phyloP scores from a whole-genome alignment of 1,140 invertebrate species.

The Oppia nitens region DNA sequence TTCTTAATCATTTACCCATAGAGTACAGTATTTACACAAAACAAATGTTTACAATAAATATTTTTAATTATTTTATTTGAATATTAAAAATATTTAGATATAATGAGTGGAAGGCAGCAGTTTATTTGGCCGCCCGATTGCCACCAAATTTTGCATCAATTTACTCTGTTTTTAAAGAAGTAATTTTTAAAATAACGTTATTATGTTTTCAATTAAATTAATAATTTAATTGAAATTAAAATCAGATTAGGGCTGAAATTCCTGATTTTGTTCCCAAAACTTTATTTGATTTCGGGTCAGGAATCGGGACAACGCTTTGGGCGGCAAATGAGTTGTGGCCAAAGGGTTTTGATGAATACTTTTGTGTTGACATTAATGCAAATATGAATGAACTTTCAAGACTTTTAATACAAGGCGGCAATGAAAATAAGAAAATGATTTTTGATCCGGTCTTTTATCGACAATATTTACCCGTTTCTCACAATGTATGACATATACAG shows the following conservation, averaged over 20 bases:
- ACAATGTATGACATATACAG: slow-evolving; percentile 31
- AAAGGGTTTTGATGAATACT: slow-evolving; percentile 53
- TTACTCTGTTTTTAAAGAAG: slow-evolving; percentile 51
- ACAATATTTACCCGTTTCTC: slow-evolving; percentile 57
- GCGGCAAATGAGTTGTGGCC: slow-evolving; percentile 52
- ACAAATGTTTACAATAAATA: too few species aligned
- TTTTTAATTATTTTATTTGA: not conserved
- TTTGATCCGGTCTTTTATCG: slow-evolving; percentile 47
- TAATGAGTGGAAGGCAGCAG: slow-evolving; percentile 38
- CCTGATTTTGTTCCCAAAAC: slow-evolving; percentile 50
- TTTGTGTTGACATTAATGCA: slow-evolving; percentile 55
- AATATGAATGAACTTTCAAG: slow-evolving; percentile 63
- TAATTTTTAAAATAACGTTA: slow-evolving; percentile 27
- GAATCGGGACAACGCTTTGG: slow-evolving; percentile 64
- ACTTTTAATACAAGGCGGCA: slow-evolving; percentile 41
- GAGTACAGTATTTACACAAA: too few species aligned
- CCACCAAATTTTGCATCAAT: slow-evolving; percentile 56
- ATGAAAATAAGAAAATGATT: slow-evolving; percentile 30
- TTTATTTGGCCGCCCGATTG: slow-evolving; percentile 49
- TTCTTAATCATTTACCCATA: too few species aligned
- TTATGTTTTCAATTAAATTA: not conserved
- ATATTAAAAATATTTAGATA: slow-evolving; percentile 30
- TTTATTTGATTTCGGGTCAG: slow-evolving; percentile 78
- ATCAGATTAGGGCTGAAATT: slow-evolving; percentile 29
- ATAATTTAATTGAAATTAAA: not conserved